Evolutionary conservation across 2,797 vertebrate genomes (phyloP).

Genomic region (Otolemur crassicaudatus): DNA sequence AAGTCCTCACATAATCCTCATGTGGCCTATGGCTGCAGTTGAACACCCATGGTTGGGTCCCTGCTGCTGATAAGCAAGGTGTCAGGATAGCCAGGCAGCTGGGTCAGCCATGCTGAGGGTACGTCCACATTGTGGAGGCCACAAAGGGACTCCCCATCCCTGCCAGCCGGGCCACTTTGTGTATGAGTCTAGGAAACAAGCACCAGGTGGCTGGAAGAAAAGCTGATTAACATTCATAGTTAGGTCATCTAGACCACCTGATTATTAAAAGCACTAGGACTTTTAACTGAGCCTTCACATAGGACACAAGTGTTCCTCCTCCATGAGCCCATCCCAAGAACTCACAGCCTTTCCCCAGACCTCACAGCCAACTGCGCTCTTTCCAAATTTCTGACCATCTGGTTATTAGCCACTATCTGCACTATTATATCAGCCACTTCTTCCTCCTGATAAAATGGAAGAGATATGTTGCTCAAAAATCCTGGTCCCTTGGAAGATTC

Average conservation of each 20-base stretch:
- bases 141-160: not conserved
- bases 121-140: not conserved
- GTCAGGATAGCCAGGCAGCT: too few relatives aligned
- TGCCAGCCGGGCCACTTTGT: not conserved
- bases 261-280: not conserved
- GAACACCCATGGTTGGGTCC: not conserved
- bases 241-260: not conserved
- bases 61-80: not conserved
- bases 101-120: not conserved
- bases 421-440: not conserved
- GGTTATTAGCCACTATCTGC: not conserved
- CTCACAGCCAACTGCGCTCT: not conserved
- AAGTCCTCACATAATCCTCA: too few relatives aligned
- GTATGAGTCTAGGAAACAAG: not conserved
- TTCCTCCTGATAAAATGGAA: not conserved
- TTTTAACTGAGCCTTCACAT: not conserved
- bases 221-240: not conserved
- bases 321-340: not conserved
- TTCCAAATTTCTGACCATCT: not conserved
- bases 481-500: not conserved
- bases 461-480: not conserved
- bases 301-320: not conserved
- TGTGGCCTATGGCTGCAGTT: too few relatives aligned
- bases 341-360: not conserved
- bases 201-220: not conserved